phyloP scores from a whole-genome alignment of 2,888 invertebrate species.

The Cheilosia urbana region DNA sequence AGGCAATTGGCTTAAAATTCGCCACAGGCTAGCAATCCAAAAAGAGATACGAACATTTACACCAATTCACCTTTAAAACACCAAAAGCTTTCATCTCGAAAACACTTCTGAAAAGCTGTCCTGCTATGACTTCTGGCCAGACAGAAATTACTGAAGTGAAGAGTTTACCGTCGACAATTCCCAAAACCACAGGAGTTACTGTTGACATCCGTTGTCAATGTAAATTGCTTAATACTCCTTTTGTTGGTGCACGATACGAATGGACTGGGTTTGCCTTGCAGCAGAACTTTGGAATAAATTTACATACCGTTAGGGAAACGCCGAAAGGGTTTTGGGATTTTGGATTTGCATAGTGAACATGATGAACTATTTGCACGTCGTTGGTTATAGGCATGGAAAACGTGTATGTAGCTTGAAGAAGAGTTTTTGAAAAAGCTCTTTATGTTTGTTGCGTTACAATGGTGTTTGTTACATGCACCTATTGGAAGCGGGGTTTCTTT shows the following conservation, averaged over 20 bases:
- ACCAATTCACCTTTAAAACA: background rate
- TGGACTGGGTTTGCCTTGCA: background rate
- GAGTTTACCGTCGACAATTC: conserved; percentile 12
- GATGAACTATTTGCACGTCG: conserved; percentile 28
- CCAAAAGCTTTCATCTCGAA: background rate
- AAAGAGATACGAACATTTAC: conserved; percentile 3
- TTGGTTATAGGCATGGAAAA: background rate
- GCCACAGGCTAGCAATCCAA: background rate
- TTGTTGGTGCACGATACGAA: background rate
- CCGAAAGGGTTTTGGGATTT: conserved; percentile 20
- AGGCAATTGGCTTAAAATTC: background rate
- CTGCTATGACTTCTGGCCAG: conserved; percentile 1
- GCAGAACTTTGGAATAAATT: conserved; percentile 28
- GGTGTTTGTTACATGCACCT: no score
- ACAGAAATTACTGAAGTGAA: conserved; percentile 28
- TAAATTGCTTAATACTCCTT: conserved; percentile 45
- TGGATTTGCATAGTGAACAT: conserved; percentile 41
- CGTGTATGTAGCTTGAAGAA: no score
- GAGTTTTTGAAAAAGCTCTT: no score
- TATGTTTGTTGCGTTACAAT: no score
- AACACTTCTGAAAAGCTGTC: conserved; percentile 5
- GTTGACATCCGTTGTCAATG: conserved; percentile 49
- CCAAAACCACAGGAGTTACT: conserved; percentile 16
- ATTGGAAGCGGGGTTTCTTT: no score
- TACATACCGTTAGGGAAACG: conserved; percentile 30